Base-by-base conservation (phyloP, 2,113 vertebrate genomes). In the Cochlearius cochlearius region DNA sequence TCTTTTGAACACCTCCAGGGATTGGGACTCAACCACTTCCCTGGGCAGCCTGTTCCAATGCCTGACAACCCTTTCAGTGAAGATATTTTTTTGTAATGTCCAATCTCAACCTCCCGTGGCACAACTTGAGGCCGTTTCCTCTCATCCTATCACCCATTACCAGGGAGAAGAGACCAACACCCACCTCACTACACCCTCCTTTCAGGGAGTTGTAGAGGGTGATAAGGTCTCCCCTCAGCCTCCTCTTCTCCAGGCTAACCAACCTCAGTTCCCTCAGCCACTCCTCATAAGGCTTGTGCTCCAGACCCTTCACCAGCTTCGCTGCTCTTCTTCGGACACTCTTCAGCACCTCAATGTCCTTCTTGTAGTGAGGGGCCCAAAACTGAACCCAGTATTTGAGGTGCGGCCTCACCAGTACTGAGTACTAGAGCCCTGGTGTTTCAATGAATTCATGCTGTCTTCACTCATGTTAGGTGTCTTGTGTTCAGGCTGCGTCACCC, bases 241-340 rank as follows among this genome's bases (percentile, higher is more conserved):
- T 67, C 22, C 29, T 80, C 41, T 12, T 79, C 27, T 50, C 11
- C 20, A 39, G 30, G 1, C 50, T 71, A 4, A 71, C n/a, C 23
- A 16, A 6, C 12, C 11, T 8, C 20, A 49, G 29, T 12, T 76
- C 41, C 36, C 34, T 73, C 49, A 49, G 38, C 34, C 0, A 2
- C 32, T 66, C 7, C 22, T 62, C 23, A 2, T 10, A 3, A 16
- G 29, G 36, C 50, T 2, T 36, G 16, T 74, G 2, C 55, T 63
- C 49, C 4, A 71, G 56, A 21, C 50, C 23, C 55, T 59, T 90
- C 19, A 38, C 17, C 55, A 59, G 34, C 34, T n/a, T 23, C 5
- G 4, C n/a, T n/a, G 34, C 56, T 23, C 34, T n/a, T 9, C n/a
- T 23, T 9, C n/a, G 34, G 56, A 53, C 36, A 1, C 3, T 0